These are phyloP conservation scores for Gorsachius goisagi DNA, from an alignment of 2,113 vertebrate genomes.

Conservation along the genomic window DNA sequence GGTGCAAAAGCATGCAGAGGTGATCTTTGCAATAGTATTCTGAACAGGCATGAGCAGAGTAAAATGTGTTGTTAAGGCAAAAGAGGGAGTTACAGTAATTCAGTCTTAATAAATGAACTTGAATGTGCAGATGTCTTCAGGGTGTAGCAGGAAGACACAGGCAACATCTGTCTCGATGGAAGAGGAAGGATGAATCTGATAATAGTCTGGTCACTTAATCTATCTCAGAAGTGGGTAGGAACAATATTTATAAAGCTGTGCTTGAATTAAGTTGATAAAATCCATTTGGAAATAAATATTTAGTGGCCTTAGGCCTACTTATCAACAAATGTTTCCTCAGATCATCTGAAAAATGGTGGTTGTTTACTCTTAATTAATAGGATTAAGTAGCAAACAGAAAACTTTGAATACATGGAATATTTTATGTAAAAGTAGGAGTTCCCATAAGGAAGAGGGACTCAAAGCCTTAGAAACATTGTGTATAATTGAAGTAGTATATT, in stretches of 20 bases:
- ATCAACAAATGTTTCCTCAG: background rate
- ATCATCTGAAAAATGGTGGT: background rate
- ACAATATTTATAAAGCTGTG: background rate
- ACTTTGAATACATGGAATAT: background rate
- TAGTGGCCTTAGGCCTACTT: background rate
- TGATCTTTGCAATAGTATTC: background rate
- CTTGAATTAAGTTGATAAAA: background rate
- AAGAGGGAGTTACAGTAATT: background rate
- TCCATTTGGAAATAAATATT: background rate
- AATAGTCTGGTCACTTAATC: background rate
- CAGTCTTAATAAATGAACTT: background rate
- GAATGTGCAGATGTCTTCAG: background rate
- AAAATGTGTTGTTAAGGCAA: background rate
- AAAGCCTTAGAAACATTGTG: rapidly evolving
- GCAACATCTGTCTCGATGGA: background rate
- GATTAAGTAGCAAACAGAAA: background rate
- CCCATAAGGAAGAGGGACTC: background rate
- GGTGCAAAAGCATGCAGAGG: background rate
- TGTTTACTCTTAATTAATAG: background rate
- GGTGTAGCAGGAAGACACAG: background rate
- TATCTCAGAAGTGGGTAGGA: background rate
- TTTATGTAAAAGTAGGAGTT: background rate
- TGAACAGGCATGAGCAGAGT: background rate
- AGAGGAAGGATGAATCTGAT: background rate
- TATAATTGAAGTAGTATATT: background rate